phyloP scores from a whole-genome alignment of 2,888 invertebrate species.

The Limnephilus marmoratus region DNA sequence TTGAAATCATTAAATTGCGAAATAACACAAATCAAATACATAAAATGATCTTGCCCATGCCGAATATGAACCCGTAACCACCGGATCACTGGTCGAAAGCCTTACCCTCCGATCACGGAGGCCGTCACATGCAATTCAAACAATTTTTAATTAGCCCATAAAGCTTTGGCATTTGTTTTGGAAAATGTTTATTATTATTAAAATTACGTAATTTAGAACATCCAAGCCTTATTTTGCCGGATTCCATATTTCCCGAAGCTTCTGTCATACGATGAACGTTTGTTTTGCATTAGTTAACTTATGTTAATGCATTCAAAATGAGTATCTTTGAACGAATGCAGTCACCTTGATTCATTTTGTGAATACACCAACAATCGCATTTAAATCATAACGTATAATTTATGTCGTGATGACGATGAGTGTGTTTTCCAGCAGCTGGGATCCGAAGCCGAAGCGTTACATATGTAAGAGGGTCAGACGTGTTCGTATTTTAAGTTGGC shows the following conservation, averaged over 20 bases:
- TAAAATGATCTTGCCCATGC: too few species aligned
- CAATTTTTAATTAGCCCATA: background rate
- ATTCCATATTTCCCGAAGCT: too few species aligned
- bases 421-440: slow-evolving; percentile 32
- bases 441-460: slow-evolving; percentile 37
- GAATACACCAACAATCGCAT: slow-evolving; percentile 41
- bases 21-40: too few species aligned
- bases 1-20: too few species aligned
- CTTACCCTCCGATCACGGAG: too few species aligned
- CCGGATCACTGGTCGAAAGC: too few species aligned
- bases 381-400: slow-evolving; percentile 52
- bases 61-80: too few species aligned
- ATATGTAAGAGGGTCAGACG: slow-evolving; percentile 56
- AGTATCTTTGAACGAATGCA: slow-evolving; percentile 39
- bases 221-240: too few species aligned
- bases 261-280: background rate
- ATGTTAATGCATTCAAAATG: slow-evolving; percentile 41
- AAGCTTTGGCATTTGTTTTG: background rate
- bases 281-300: background rate
- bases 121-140: background rate
- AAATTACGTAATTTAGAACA: background rate
- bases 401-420: slow-evolving; percentile 55
- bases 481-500: slow-evolving; percentile 36
- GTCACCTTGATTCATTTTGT: slow-evolving; percentile 55
- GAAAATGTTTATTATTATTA: background rate